Evolutionary conservation across 1,140 invertebrate species (phyloP).

Genomic region (Drosophila sp.): DNA sequence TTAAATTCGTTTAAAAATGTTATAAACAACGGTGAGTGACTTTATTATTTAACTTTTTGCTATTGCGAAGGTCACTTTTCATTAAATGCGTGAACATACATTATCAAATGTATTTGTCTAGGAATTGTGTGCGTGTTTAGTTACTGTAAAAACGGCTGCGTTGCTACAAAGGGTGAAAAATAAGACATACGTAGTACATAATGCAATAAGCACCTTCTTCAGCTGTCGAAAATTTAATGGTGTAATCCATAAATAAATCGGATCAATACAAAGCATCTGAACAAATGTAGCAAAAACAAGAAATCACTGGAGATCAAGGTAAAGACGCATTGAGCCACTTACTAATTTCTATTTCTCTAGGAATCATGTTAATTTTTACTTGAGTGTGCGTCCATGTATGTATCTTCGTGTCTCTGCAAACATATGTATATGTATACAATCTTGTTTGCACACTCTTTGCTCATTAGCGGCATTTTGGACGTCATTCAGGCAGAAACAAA

Average conservation of each 20-base stretch:
- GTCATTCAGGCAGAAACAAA: slow-evolving; percentile 50
- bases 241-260: slow-evolving; percentile 7
- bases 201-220: not conserved
- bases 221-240: slow-evolving; percentile 16
- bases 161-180: slow-evolving; percentile 62
- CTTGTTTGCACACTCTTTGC: slow-evolving; percentile 42
- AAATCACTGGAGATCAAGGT: slow-evolving; percentile 32
- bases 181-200: slow-evolving; percentile 18
- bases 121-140: slow-evolving; percentile 16
- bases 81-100: not conserved
- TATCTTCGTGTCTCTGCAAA: slow-evolving; percentile 13
- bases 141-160: slow-evolving; percentile 41
- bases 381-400: slow-evolving; percentile 25
- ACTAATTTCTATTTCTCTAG: slow-evolving; percentile 37
- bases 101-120: not conserved
- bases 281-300: not conserved
- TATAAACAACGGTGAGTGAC: slow-evolving; percentile 65
- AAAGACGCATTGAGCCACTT: not conserved
- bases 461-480: slow-evolving; percentile 75
- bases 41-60: not conserved
- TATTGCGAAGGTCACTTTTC: not conserved
- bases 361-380: slow-evolving; percentile 21
- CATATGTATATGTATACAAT: slow-evolving; percentile 4
- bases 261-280: slow-evolving; percentile 12
- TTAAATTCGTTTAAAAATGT: slow-evolving; percentile 53